Evolutionary conservation across 1,140 invertebrate genomes (phyloP), one percentile per base, ranked within the genome.

Genomic region (Drosophila willistoni): DNA sequence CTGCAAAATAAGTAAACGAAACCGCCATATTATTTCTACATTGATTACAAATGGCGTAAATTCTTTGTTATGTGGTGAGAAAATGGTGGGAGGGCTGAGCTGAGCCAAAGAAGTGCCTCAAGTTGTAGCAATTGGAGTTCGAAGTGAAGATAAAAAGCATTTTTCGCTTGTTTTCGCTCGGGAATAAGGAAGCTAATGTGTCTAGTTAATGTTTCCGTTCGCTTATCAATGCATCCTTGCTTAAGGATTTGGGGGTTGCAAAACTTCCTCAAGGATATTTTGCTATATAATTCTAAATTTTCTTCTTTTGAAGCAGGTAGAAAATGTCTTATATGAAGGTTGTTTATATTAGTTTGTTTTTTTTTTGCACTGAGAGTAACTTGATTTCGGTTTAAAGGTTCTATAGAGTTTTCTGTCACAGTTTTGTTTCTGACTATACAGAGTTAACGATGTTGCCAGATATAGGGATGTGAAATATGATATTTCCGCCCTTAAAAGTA

Each of bases 1-100:
- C 71, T 73, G 71, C 44, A 77, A 76, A 66, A 76, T 69, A 66
- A 73, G 73, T 79, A 79, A 79, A 29, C 77, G 77, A 77, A 78
- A 80, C 75, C 75, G 71, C 67, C 67, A 77, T 80, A 80, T 80
- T 77, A 79, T 79, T 76, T 71, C 77, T 66, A 74, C 77, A 80
- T 77, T 77, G 77, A 80, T 80, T 80, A 73, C 77, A 74, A 77
- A 77, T 79, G 70, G 77, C 66, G 65, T 62, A 56, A 68, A 64
- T 65, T 56, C 47, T 22, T 33, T 54, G 44, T 51, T 51, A 51
- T 51, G 44, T 51, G 44, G 44, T 51, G 33, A 65, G 64, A 22
- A 39, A 60, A n/a, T 3, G 14, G 19, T 12, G 7, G 44, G 19
- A 51, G 44, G 17, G n/a, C n/a, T n/a, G 17, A 7, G 0, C 3